Percentiles rank a stretch among this genome's conserved stretches.
phyloP scores from a whole-genome alignment of 2,113 vertebrate species.

The Panthera tigris region DNA sequence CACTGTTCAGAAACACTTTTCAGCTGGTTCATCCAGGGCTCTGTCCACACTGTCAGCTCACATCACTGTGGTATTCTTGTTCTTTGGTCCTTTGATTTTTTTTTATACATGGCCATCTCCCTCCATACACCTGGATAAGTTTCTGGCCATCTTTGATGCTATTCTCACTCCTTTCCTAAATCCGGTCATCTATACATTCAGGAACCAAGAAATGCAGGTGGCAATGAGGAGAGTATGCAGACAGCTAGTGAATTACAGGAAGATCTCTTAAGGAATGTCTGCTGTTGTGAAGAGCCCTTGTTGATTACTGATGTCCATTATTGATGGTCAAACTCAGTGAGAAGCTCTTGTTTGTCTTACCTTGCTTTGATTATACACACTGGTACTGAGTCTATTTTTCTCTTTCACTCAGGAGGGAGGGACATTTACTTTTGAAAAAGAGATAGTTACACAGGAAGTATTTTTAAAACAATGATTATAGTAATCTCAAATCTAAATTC shows the following conservation, averaged over 20 bases:
- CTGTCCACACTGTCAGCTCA: conserved; percentile 65
- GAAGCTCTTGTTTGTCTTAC: background rate
- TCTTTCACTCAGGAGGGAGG: background rate
- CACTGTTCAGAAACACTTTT: conserved; percentile 47
- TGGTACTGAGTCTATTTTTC: background rate
- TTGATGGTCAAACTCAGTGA: background rate
- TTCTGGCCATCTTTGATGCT: conserved; percentile 42
- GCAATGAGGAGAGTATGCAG: conserved; percentile 48
- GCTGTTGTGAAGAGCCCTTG: background rate
- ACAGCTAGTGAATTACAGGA: conserved; percentile 39
- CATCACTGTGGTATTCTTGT: conserved; percentile 38
- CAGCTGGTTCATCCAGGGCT: conserved; percentile 43
- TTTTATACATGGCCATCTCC: conserved; percentile 32
- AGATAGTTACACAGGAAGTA: background rate
- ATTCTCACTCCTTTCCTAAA: conserved; percentile 47
- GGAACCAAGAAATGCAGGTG: conserved; percentile 22
- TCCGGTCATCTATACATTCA: conserved; percentile 35
- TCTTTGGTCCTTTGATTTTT: conserved; percentile 52
- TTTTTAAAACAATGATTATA: background rate
- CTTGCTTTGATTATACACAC: background rate
- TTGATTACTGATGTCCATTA: background rate
- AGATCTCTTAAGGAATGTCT: background rate
- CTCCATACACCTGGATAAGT: conserved; percentile 50
- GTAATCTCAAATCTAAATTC: background rate
- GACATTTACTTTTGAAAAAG: background rate